These are phyloP conservation scores for Incurvaria masculella DNA, from an alignment of 2,888 invertebrate species.

Conservation along the genomic window DNA sequence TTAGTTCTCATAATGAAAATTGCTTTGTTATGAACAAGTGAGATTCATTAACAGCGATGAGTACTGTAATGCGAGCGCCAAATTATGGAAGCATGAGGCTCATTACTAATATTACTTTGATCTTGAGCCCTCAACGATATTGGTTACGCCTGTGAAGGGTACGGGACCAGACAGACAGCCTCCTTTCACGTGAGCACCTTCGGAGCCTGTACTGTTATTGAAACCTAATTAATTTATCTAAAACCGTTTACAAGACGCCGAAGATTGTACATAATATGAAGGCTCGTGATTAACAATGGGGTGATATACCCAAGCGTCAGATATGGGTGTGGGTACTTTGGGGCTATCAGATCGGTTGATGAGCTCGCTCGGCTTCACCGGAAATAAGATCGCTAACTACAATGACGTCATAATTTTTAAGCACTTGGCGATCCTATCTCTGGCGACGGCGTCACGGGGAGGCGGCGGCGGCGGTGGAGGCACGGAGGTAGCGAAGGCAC, in stretches of 20 bases:
- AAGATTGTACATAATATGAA: too few relatives aligned
- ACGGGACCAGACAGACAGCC: too few relatives aligned
- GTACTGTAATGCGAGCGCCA: too few relatives aligned
- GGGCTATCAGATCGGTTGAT: too few relatives aligned
- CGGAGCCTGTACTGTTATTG: background rate
- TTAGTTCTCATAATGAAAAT: too few relatives aligned
- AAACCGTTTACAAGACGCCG: background rate
- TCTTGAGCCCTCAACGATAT: background rate
- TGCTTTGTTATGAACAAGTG: too few relatives aligned
- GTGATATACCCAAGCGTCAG: too few relatives aligned
- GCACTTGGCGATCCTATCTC: constrained; percentile 8
- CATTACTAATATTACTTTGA: background rate
- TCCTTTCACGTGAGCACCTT: too few relatives aligned
- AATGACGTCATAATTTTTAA: background rate
- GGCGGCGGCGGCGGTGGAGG: background rate
- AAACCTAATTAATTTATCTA: background rate
- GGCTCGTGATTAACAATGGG: too few relatives aligned
- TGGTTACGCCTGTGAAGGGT: background rate
- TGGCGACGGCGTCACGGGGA: constrained; percentile 9
- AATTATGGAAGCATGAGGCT: too few relatives aligned
- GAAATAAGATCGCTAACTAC: background rate
- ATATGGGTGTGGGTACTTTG: too few relatives aligned
- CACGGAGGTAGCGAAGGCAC: background rate
- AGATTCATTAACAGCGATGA: too few relatives aligned
- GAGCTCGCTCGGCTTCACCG: background rate